Evolutionary conservation across 2,113 vertebrate genomes (phyloP).

Genomic region (Capreolus pygargus): DNA sequence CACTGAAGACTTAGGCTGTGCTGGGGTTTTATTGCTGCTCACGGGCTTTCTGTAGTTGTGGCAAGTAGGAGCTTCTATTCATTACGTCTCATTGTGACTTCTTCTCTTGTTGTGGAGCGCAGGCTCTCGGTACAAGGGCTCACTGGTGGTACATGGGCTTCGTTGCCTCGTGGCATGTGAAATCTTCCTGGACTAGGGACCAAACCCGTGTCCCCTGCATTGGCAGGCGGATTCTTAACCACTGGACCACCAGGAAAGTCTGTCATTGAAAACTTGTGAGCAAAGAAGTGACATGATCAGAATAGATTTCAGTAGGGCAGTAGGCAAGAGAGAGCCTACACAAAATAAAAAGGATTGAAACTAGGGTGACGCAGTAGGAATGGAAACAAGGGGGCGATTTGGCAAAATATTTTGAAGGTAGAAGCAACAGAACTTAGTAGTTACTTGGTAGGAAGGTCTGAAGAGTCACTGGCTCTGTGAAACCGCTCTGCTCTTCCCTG

Average conservation of each 20-base stretch:
- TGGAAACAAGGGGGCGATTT: background rate
- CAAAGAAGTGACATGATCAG: background rate
- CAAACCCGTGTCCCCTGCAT: background rate
- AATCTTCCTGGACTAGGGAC: background rate
- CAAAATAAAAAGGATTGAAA: background rate
- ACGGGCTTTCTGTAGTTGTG: background rate
- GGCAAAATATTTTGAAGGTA: background rate
- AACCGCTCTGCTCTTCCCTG: background rate
- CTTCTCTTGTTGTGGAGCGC: background rate
- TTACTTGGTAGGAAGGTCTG: background rate
- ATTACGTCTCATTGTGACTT: background rate
- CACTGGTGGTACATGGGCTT: background rate
- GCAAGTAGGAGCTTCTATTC: background rate
- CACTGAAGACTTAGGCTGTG: background rate
- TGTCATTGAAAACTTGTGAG: background rate
- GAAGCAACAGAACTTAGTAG: background rate
- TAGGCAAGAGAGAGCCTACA: background rate
- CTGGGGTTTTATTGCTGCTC: background rate
- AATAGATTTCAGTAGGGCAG: background rate
- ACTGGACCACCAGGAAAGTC: background rate
- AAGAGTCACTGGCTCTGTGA: background rate
- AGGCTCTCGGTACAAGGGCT: background rate
- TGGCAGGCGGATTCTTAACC: background rate
- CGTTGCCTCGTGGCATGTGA: background rate
- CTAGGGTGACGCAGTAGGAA: background rate